Conservation (phyloP, 2,888 invertebrate genomes). For the Phragmatobia fuliginosa region DNA sequence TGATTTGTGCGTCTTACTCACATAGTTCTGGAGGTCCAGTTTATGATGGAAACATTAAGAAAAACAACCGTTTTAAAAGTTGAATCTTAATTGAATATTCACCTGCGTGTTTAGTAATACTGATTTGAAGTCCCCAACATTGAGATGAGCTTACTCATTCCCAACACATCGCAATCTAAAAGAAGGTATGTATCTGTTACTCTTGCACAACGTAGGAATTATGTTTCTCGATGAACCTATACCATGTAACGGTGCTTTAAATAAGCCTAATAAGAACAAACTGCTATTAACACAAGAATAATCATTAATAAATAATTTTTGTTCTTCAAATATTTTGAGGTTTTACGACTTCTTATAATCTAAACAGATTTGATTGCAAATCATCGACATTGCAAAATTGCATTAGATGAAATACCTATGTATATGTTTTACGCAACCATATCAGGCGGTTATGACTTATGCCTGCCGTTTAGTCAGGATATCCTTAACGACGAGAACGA, state of each 20-base stretch:
- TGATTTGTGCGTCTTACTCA: background rate
- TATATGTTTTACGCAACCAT: background rate
- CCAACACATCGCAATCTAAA: too few species aligned
- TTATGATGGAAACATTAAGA: background rate
- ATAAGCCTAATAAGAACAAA: too few species aligned
- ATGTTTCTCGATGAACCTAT: too few species aligned
- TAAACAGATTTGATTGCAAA: background rate
- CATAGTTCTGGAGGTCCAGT: background rate
- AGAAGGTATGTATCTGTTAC: too few species aligned
- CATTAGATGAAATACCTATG: background rate
- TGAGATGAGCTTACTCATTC: too few species aligned
- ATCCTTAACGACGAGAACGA: background rate
- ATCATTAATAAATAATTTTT: too few species aligned
- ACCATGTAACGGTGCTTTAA: too few species aligned
- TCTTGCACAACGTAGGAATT: too few species aligned
- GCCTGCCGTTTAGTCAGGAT: background rate
- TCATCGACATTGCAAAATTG: background rate
- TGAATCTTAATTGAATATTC: background rate
- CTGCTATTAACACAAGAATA: too few species aligned
- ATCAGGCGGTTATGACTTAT: background rate
- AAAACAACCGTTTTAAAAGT: background rate
- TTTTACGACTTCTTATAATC: background rate
- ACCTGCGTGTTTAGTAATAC: too few species aligned
- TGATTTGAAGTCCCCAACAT: too few species aligned
- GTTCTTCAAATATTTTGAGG: background rate